Evolutionary conservation across 1,140 invertebrate species (phyloP).

Genomic region (Scaptomyza pallida): DNA sequence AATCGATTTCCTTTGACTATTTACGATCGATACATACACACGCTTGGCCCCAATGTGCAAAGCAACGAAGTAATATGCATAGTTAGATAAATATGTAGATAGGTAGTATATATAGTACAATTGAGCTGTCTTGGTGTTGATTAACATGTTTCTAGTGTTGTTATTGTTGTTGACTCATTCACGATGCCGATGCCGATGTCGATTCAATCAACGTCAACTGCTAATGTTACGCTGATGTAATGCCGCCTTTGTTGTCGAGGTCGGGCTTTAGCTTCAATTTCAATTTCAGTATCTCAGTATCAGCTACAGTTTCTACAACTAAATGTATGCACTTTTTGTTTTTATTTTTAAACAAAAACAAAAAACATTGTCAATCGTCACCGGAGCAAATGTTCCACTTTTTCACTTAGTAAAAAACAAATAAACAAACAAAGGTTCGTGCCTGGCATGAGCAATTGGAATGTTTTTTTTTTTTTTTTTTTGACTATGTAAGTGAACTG

Average conservation of each 20-base stretch:
- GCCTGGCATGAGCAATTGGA: conserved; percentile 46
- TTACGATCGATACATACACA: conserved; percentile 32
- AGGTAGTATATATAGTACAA: not conserved
- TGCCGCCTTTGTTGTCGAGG: conserved; percentile 52
- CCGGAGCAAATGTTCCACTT: conserved; percentile 26
- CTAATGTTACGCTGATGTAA: conserved; percentile 42
- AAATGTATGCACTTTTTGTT: conserved; percentile 8
- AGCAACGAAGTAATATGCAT: conserved; percentile 6
- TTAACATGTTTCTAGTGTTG: conserved; percentile 40
- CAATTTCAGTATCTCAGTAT: conserved; percentile 9
- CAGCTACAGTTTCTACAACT: conserved; percentile 7
- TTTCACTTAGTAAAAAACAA: conserved; percentile 23
- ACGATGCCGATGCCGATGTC: conserved; percentile 7
- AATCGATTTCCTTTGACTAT: conserved; percentile 50
- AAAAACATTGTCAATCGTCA: conserved; percentile 24
- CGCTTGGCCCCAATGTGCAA: conserved; percentile 2
- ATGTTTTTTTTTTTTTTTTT: no score
- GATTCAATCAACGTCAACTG: conserved; percentile 50
- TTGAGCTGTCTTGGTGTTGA: conserved; percentile 19
- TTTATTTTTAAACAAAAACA: conserved; percentile 1
- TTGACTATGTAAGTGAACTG: conserved; percentile 47
- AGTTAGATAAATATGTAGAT: conserved; percentile 15
- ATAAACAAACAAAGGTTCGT: conserved; percentile 41
- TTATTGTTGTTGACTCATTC: conserved; percentile 40
- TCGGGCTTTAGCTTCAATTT: conserved; percentile 17